Base-by-base conservation (phyloP, 2,113 vertebrate genomes). In the Mastomys coucha region DNA sequence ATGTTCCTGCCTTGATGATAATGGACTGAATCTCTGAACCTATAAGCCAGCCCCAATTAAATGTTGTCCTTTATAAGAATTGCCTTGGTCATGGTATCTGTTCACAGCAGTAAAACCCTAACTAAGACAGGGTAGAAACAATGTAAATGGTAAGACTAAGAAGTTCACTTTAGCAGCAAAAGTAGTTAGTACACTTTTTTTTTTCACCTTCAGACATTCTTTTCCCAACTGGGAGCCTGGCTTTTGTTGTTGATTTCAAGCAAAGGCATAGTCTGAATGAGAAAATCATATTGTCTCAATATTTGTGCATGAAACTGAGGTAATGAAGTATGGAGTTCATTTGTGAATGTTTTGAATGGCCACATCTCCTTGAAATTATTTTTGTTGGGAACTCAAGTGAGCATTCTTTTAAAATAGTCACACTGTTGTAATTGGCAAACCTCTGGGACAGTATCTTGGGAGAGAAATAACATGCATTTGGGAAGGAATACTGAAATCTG, bases 301-400 rank as follows among this genome's bases (percentile, higher is more conserved):
- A 89, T 96, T 91, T 96, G 67, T 97, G 84, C 56, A 88, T 93
- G 39, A 56, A 89, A 70, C 65, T 92, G 95, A 97, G 60, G 94
- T 97, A 97, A 95, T 97, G 92, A 96, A 93, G 92, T 89, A 92
- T 94, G 93, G 95, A 94, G 95, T 95, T 94, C 93, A 96, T 95
- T 92, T 95, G 88, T 33, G 88, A 95, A 94, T 97, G 93, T 98
- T 97, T 98, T 93, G 88, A 95, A 95, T 96, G 95, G 93, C 97
- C 93, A 19, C 0, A 0, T 73, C 75, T 94, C 81, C 88, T 93
- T 94, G 88, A 97, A 94, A 96, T 97, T 97, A 93, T 95, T 97
- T 97, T 95, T 96, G 77, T 93, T 97, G 97, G 91, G 96, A 97
- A 96, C 89, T 58, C 97, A 87, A 92, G 31, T 87, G 96, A 70